phyloP scores from a whole-genome alignment of 2,797 vertebrate genomes.

The Dromococcyx pavoninus region DNA sequence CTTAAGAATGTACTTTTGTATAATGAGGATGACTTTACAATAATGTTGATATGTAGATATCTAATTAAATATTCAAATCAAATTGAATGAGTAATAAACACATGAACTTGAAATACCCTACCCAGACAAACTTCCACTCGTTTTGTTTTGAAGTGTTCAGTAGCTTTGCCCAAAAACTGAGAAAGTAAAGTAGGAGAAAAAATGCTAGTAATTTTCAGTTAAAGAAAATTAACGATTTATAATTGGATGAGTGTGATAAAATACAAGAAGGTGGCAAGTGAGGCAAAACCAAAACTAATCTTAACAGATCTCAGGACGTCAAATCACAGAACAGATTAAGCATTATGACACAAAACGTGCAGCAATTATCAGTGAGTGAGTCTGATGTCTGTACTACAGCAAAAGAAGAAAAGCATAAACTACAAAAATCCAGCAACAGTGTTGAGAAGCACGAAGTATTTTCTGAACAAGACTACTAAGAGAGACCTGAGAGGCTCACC shows the following conservation, averaged over 20 bases:
- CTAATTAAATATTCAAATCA: not conserved
- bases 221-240: not conserved
- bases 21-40: not conserved
- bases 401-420: too few species aligned
- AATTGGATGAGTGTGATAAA: not conserved
- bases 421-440: too few species aligned
- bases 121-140: not conserved
- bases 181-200: not conserved
- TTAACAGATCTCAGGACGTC: not conserved
- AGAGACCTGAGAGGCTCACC: not conserved
- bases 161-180: not conserved
- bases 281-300: not conserved
- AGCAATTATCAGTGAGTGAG: not conserved
- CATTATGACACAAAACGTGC: not conserved
- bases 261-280: not conserved
- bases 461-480: not conserved
- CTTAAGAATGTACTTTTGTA: not conserved
- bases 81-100: not conserved
- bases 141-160: not conserved
- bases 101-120: not conserved
- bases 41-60: not conserved
- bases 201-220: not conserved
- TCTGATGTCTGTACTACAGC: not conserved
- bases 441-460: not conserved
- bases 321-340: not conserved